Evolutionary conservation across 23 tunicate species (phyloP).

Genomic region (Pegea sp.): DNA sequence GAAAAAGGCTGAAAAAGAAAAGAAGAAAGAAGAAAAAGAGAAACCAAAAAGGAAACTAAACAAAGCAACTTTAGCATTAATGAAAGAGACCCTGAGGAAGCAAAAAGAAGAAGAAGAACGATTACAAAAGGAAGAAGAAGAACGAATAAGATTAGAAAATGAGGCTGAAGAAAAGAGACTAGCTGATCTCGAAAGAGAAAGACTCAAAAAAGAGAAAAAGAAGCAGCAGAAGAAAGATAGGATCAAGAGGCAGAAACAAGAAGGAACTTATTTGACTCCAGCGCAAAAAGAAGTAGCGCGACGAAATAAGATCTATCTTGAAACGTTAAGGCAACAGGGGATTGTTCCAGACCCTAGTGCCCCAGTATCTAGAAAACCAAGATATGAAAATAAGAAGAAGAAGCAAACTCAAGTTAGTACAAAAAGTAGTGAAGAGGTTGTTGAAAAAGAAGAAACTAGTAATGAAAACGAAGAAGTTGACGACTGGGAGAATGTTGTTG

Average conservation of each 20-base stretch:
- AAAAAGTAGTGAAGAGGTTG: background rate
- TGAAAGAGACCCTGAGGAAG: conserved; percentile 45
- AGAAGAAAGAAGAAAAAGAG: conserved; percentile 6
- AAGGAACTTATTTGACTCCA: conserved; percentile 63
- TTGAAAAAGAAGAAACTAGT: conserved; percentile 6
- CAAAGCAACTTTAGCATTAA: conserved; percentile 25
- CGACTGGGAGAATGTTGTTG: conserved; percentile 18
- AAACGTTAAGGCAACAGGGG: conserved; percentile 37
- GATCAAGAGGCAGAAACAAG: conserved; percentile 44
- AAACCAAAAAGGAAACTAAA: conserved; percentile 18
- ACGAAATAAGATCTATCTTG: conserved; percentile 35
- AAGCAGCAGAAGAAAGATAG: conserved; percentile 78
- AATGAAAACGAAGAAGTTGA: conserved; percentile 22
- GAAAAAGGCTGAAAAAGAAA: conserved; percentile 11
- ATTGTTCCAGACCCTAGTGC: conserved; percentile 16
- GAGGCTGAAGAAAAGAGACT: conserved; percentile 29
- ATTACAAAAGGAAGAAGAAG: conserved; percentile 35
- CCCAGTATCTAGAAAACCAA: conserved; percentile 15
- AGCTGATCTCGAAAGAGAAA: conserved; percentile 30
- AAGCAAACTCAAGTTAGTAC: background rate
- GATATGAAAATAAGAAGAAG: conserved; percentile 4
- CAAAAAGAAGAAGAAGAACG: conserved; percentile 70
- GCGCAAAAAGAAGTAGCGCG: conserved; percentile 35
- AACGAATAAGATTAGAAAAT: conserved; percentile 46
- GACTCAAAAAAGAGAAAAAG: conserved; percentile 42